Percentiles rank a stretch among this genome's conserved stretches.
These are phyloP conservation scores for Aplysina aerophoba DNA, from an alignment of 37 sponge, comb jelly and placozoan genomes.

Conservation along the genomic window DNA sequence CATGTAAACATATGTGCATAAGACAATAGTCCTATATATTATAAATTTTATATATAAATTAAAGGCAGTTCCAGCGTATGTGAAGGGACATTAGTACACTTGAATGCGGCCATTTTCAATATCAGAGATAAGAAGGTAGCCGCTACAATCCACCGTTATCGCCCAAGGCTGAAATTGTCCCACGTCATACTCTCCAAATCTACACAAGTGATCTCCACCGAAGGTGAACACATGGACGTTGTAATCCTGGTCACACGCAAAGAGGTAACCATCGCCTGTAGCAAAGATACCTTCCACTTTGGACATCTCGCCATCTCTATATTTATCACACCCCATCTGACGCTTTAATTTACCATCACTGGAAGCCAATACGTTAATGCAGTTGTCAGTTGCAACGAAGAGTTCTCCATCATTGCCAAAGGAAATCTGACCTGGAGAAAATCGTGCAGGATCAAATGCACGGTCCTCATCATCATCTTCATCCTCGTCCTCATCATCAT, in stretches of 20 bases:
- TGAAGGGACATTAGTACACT: background rate
- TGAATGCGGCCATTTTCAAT: background rate
- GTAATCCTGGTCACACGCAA: constrained; percentile 6
- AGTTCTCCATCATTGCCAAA: constrained; percentile 13
- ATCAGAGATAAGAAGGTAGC: background rate
- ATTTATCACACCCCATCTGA: background rate
- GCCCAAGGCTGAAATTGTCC: background rate
- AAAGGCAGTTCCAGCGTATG: background rate
- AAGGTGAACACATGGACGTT: background rate
- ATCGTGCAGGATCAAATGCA: background rate
- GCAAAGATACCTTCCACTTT: constrained; percentile 17
- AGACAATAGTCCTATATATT: too few species aligned
- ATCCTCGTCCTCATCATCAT: constrained; percentile 11
- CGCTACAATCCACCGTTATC: background rate
- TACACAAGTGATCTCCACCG: background rate
- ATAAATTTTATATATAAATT: too few species aligned
- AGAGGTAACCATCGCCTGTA: constrained; percentile 16
- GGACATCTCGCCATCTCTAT: constrained; percentile 5
- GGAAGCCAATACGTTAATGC: constrained; percentile 11
- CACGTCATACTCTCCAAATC: background rate
- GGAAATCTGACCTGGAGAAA: background rate
- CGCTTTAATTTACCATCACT: background rate
- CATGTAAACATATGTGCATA: too few species aligned
- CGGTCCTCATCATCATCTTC: background rate
- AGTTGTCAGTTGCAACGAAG: constrained; percentile 3